A percentile compares a stretch with the other conserved stretches of the same genome.
Evolutionary conservation across 2,888 invertebrate species (phyloP).

Genomic region (Volucella zonaria): DNA sequence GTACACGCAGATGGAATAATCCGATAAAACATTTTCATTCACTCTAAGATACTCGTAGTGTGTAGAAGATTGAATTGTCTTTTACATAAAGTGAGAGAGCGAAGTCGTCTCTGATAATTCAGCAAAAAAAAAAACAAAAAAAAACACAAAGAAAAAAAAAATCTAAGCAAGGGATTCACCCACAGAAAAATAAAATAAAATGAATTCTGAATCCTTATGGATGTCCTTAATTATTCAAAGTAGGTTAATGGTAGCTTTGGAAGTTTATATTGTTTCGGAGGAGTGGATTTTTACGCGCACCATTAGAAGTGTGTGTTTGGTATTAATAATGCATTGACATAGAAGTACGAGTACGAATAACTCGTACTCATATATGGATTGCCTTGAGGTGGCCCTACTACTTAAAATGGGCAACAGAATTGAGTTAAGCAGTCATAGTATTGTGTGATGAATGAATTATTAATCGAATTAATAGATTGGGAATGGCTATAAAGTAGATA

Average conservation of each 20-base stretch:
- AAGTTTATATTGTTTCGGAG: slow-evolving; percentile 34
- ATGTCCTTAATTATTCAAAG: slow-evolving; percentile 66
- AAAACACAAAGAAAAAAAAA: too few species aligned
- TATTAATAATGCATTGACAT: slow-evolving; percentile 57
- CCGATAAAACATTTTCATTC: slow-evolving; percentile 38
- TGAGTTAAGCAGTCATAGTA: neutral
- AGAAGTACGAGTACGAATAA: neutral
- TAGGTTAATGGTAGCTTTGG: slow-evolving; percentile 60
- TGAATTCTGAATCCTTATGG: slow-evolving; percentile 10
- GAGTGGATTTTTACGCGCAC: neutral
- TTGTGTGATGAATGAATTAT: slow-evolving; percentile 46
- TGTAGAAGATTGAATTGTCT: slow-evolving; percentile 32
- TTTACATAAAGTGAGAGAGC: neutral
- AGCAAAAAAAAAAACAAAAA: neutral
- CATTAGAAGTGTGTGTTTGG: slow-evolving; percentile 35
- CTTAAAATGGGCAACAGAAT: neutral
- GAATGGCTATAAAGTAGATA: slow-evolving; percentile 43
- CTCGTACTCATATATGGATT: slow-evolving; percentile 17
- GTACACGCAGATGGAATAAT: slow-evolving; percentile 25
- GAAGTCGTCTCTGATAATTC: neutral
- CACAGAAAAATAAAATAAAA: too few species aligned
- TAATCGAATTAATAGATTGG: slow-evolving; percentile 59
- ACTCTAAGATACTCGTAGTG: neutral
- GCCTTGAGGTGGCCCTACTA: slow-evolving; percentile 42
- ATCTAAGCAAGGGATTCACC: too few species aligned